phyloP scores from a whole-genome alignment of 2,797 vertebrate species.

The Picus viridis region DNA sequence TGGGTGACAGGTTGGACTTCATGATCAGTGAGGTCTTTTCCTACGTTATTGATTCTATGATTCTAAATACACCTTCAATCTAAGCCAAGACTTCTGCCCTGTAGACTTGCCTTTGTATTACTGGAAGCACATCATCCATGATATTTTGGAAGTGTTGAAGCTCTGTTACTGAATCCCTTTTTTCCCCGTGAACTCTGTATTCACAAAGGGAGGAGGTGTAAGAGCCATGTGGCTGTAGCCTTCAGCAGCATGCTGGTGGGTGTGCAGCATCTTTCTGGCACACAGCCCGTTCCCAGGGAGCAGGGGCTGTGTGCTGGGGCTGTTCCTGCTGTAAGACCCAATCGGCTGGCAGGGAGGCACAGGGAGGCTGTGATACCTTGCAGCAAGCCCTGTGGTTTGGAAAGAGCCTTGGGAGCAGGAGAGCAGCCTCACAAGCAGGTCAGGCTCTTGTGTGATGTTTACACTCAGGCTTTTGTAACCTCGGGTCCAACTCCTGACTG shows the following conservation, averaged over 20 bases:
- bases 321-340: rapidly evolving
- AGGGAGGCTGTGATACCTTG: not conserved
- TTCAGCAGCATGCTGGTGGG: not conserved
- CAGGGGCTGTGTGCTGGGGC: not conserved
- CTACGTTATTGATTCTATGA: too few species aligned
- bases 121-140: not conserved
- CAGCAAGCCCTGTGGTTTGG: rapidly evolving
- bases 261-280: not conserved
- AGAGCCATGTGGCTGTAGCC: not conserved
- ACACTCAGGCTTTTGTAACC: not conserved
- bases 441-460: rapidly evolving
- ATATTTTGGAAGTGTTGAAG: not conserved
- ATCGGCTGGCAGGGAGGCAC: not conserved
- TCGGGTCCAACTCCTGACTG: not conserved
- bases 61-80: not conserved
- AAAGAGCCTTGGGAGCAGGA: not conserved
- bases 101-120: not conserved
- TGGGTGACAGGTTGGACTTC: too few species aligned
- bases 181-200: rapidly evolving
- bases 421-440: rapidly evolving
- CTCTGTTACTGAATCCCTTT: not conserved
- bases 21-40: too few species aligned
- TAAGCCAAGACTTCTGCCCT: not conserved
- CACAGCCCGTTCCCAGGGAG: not conserved
- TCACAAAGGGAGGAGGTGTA: not conserved